Conservation (phyloP, 2,113 vertebrate genomes). For the Myxocyprinus asiaticus region DNA sequence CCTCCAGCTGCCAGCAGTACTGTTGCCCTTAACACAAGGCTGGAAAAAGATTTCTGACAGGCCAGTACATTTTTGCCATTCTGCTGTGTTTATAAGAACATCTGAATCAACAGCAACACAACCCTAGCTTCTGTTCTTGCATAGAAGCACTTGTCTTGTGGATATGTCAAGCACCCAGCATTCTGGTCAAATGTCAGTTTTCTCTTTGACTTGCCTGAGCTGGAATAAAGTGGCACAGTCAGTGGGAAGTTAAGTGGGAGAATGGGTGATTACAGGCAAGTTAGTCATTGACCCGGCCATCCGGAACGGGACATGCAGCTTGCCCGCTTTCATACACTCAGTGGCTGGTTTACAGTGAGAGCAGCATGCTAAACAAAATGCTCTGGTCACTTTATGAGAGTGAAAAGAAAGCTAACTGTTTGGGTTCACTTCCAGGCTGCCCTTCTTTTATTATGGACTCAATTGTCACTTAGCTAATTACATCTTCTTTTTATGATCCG, state of each 20-base stretch:
- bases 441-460: conserved; percentile 43
- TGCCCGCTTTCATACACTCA: background rate
- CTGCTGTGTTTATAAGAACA: conserved; percentile 38
- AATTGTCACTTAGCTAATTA: conserved; percentile 60
- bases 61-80: conserved; percentile 45
- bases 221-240: conserved; percentile 30
- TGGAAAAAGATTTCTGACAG: conserved; percentile 44
- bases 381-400: conserved; percentile 47
- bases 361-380: background rate
- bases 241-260: background rate
- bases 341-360: conserved; percentile 22
- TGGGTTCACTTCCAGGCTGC: background rate
- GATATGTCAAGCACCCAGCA: background rate
- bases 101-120: conserved; percentile 33
- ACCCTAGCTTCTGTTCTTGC: background rate
- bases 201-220: conserved; percentile 24
- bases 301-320: background rate
- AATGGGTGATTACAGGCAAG: conserved; percentile 12
- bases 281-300: background rate
- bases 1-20: conserved; percentile 22
- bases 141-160: background rate
- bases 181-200: background rate
- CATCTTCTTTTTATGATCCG: conserved; percentile 48
- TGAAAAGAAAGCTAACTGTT: conserved; percentile 32
- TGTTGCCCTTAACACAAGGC: conserved; percentile 43